Base-by-base conservation (phyloP, 2,888 invertebrate species). In the Cecidostiba fungosa region DNA sequence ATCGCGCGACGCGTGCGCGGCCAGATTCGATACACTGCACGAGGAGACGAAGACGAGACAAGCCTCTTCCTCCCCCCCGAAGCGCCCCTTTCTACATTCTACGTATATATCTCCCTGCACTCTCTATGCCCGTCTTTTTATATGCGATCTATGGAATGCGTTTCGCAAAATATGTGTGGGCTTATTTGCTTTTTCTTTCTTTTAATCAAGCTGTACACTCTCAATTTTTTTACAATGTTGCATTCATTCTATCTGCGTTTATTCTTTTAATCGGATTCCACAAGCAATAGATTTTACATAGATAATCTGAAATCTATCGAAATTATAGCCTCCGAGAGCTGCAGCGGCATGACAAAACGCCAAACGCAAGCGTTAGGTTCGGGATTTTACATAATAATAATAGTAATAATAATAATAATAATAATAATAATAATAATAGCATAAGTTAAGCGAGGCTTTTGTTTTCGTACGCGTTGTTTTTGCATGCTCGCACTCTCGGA, bases 381-480 rank as follows among this genome's bases (percentile, higher is more conserved):
- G 26, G 66, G 1, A 8, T 66, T 29, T 29, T 16, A 29, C 66
- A 29, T 66, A 66, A 66, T 66, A 26, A 77, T 32, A 19, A n/a
- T n/a, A 54, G n/a, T 54, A n/a, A 54, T n/a, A 5, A n/a, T 54
- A 54, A 54, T 54, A 6, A 50, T 50, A 14, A 50, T 50, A 1
- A 50, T 50, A 50, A 16, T 50, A 16, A 50, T 50, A 2, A 3
- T 50, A 50, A 50, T 19, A 50, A 50, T 16, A 16, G n/a, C 54
- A n/a, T n/a, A 59, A 59, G 54, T 59, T 66, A 69, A 47, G 19
- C 47, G 70, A 47, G 36, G 50, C n/a, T 69, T 23, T 72, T 29
- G 50, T 72, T 50, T 54, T 81, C n/a, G 32, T 66, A 32, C 74
- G 62, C 62, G 39, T 29, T 54, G 77, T 69, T 82, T n/a, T 66